Evolutionary conservation across 2,888 invertebrate genomes (phyloP).

Genomic region (Pollenia angustigena): DNA sequence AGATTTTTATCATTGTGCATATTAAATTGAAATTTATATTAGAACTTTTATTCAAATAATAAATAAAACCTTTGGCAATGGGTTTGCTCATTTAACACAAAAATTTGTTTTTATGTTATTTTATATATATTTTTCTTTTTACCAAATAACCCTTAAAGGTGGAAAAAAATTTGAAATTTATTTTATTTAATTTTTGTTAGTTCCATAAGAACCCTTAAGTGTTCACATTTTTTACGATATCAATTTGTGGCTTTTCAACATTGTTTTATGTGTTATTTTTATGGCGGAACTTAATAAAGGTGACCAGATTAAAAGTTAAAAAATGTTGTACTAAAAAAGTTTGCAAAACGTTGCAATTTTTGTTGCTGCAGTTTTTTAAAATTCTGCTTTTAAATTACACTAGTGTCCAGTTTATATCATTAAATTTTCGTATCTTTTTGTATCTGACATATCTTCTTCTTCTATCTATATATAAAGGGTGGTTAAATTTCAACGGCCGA

Average conservation of each 20-base stretch:
- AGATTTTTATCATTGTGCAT: slow-evolving; percentile 38
- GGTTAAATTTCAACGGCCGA: too few relatives aligned
- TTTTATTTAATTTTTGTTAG: slow-evolving; percentile 68
- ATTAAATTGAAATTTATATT: slow-evolving; percentile 4
- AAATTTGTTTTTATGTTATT: background rate
- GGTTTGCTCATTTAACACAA: background rate
- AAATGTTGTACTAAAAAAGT: too few relatives aligned
- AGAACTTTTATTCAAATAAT: background rate
- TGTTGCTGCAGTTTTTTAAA: too few relatives aligned
- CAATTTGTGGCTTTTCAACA: slow-evolving; percentile 76
- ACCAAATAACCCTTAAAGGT: slow-evolving; percentile 9
- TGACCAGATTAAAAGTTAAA: slow-evolving; percentile 37
- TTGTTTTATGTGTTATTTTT: slow-evolving; percentile 71
- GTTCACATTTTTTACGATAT: slow-evolving; percentile 77
- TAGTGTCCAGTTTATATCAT: too few relatives aligned
- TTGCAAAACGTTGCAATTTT: too few relatives aligned
- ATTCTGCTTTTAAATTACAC: too few relatives aligned
- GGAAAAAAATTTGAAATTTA: slow-evolving; percentile 56
- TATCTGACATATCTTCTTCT: too few relatives aligned
- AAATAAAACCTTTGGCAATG: background rate
- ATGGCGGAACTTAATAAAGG: slow-evolving; percentile 30
- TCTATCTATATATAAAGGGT: too few relatives aligned
- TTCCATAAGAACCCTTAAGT: slow-evolving; percentile 78
- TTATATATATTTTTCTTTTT: background rate
- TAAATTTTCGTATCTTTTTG: too few relatives aligned